Conservation (phyloP, 2,797 vertebrate genomes). For the Spondyliosoma cantharus region DNA sequence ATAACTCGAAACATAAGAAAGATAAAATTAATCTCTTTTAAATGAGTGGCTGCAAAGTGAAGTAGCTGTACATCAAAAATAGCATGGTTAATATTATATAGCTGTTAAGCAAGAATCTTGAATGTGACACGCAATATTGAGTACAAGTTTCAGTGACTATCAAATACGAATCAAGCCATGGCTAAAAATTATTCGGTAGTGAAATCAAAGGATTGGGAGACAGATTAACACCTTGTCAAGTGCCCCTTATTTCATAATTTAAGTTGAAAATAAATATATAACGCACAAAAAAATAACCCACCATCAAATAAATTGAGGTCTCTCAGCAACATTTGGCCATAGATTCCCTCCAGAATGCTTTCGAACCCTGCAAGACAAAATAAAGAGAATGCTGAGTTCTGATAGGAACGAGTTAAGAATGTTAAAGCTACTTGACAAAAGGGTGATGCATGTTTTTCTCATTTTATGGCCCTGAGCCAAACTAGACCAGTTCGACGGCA, state of each 20-base stretch:
- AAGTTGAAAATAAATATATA: background rate
- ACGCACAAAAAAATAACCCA: constrained; percentile 71
- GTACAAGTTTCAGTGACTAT: background rate
- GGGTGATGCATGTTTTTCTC: background rate
- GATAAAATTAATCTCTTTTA: background rate
- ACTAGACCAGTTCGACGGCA: constrained; percentile 1
- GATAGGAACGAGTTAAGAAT: background rate
- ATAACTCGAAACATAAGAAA: background rate
- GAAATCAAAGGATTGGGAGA: background rate
- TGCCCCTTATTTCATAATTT: background rate
- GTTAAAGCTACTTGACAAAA: background rate
- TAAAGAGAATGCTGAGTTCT: constrained; percentile 1
- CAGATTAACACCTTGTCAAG: too few species aligned
- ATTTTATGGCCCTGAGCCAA: background rate
- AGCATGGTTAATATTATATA: background rate
- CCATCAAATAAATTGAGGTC: constrained; percentile 99
- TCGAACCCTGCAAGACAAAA: constrained; percentile 91
- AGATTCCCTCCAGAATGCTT: constrained; percentile 99
- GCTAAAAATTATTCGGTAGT: background rate
- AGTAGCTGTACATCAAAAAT: background rate
- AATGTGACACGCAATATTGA: background rate
- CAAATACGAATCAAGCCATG: background rate
- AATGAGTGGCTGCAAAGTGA: background rate
- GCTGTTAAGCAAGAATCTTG: background rate
- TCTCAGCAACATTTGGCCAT: constrained; percentile 96